These are phyloP conservation scores for Atractosteus spatula DNA, from an alignment of 2,113 vertebrate species.

Conservation along the genomic window DNA sequence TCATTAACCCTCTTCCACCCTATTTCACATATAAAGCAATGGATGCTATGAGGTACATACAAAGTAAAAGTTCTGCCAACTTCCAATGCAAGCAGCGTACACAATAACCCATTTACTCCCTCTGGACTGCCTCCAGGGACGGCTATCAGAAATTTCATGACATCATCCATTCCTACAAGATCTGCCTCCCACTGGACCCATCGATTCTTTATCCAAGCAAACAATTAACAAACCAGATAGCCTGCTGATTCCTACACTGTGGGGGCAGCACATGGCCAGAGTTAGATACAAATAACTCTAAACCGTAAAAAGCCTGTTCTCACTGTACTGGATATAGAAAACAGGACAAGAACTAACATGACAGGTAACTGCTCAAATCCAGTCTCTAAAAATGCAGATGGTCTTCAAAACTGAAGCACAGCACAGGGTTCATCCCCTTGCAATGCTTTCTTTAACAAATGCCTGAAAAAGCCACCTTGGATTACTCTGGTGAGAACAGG, in stretches of 20 bases:
- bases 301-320: not conserved
- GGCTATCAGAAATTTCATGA: conserved; percentile 18
- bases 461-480: too few species aligned
- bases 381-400: too few species aligned
- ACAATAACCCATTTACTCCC: conserved; percentile 12
- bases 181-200: conserved; percentile 9
- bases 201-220: not conserved
- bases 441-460: too few species aligned
- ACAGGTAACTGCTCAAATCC: too few species aligned
- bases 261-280: not conserved
- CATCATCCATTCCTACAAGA: conserved; percentile 22
- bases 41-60: not conserved
- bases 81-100: not conserved
- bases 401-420: too few species aligned
- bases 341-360: too few species aligned
- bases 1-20: conserved; percentile 5
- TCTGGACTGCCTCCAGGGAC: conserved; percentile 6
- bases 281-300: not conserved
- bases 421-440: too few species aligned
- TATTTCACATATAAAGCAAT: too few species aligned
- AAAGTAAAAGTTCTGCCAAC: not conserved
- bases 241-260: not conserved
- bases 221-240: conserved; percentile 4
- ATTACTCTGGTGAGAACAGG: too few species aligned
- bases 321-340: too few species aligned